Evolutionary conservation across 2,113 vertebrate genomes (phyloP).

Genomic region (Cisticola juncidis): DNA sequence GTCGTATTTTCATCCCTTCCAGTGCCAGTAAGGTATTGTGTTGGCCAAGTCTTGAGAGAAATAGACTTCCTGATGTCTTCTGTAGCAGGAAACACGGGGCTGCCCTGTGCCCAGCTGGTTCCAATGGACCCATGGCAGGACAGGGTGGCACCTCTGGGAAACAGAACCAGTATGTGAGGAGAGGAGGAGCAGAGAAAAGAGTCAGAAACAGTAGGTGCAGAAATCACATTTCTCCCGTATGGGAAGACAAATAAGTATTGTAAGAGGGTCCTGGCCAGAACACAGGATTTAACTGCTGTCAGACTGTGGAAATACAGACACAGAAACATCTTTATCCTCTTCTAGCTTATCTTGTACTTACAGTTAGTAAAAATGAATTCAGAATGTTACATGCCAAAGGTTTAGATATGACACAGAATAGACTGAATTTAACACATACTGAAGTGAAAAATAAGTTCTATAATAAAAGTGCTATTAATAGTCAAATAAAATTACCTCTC

Average conservation of each 20-base stretch:
- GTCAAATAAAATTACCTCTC: not conserved
- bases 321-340: not conserved
- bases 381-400: not conserved
- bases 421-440: not conserved
- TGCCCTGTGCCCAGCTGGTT: accelerated
- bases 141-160: not conserved
- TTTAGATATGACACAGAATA: not conserved
- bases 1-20: not conserved
- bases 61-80: not conserved
- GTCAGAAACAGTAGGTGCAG: not conserved
- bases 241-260: not conserved
- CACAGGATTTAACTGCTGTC: not conserved
- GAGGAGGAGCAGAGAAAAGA: not conserved
- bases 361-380: not conserved
- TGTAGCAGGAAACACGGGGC: not conserved
- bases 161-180: not conserved
- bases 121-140: not conserved
- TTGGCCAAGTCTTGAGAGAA: not conserved
- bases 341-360: not conserved
- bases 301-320: not conserved
- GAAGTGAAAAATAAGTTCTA: not conserved
- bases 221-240: not conserved
- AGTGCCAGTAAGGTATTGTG: not conserved
- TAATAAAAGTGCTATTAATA: not conserved
- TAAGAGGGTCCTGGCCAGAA: not conserved